phyloP scores from a whole-genome alignment of 2,797 vertebrate genomes.

The Squalus acanthias region DNA sequence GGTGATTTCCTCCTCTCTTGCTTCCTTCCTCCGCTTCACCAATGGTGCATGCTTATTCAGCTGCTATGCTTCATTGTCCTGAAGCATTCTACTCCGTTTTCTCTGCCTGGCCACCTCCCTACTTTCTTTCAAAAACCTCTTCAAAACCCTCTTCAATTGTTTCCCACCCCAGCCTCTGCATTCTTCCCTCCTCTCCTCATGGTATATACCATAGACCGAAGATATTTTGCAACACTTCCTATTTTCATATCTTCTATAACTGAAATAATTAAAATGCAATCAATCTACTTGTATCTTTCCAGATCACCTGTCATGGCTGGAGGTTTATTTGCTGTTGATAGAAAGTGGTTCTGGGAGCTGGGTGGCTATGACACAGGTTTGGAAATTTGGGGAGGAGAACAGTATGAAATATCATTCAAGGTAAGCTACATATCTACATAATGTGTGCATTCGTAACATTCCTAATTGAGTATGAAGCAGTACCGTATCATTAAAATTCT shows the following conservation, averaged over 20 bases:
- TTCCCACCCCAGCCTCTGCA: neutral
- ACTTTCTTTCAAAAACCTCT: neutral
- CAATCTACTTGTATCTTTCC: conserved; percentile 48
- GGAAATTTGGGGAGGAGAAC: conserved; percentile 98
- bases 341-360: conserved; percentile 96
- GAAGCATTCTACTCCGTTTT: neutral
- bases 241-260: neutral
- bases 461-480: too few relatives aligned
- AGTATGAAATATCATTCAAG: conserved; percentile 98
- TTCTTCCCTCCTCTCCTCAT: neutral
- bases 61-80: neutral
- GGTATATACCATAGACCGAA: neutral
- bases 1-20: too few relatives aligned
- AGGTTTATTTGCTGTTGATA: conserved; percentile 89
- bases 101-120: neutral
- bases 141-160: neutral
- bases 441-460: neutral
- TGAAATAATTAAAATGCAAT: neutral
- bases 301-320: conserved; percentile 98
- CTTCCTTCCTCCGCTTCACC: neutral
- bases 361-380: conserved; percentile 89
- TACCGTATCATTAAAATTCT: neutral
- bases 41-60: neutral
- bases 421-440: conserved; percentile 57
- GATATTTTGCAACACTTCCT: neutral